phyloP scores from a whole-genome alignment of 2,888 invertebrate genomes.

The Nemotelus nigrinus region DNA sequence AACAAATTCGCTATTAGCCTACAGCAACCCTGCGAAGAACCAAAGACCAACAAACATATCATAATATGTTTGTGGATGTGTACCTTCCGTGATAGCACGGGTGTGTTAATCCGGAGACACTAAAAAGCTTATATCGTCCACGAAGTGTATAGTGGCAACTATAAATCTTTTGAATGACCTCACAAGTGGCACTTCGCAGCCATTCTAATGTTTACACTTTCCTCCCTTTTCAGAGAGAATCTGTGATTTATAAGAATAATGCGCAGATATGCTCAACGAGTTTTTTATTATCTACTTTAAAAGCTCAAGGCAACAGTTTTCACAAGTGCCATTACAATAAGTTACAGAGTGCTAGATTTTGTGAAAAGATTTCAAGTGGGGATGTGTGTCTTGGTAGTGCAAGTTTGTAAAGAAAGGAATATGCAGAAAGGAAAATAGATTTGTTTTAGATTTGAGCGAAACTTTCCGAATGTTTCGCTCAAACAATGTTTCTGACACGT shows the following conservation, averaged over 20 bases:
- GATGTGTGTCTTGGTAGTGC: no score
- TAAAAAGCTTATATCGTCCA: not conserved
- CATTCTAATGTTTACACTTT: slow-evolving; percentile 15
- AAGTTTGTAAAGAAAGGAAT: no score
- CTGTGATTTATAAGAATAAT: slow-evolving; percentile 13
- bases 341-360: not conserved
- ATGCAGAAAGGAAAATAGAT: no score
- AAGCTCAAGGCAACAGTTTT: not conserved
- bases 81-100: no score
- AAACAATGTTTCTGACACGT: no score
- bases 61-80: no score
- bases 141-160: not conserved
- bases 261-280: slow-evolving; percentile 16
- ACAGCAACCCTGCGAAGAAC: no score
- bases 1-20: no score
- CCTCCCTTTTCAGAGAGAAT: slow-evolving; percentile 1
- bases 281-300: slow-evolving; percentile 13
- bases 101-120: no score
- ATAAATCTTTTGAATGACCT: slow-evolving; percentile 18
- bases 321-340: slow-evolving; percentile 16
- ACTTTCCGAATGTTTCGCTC: no score
- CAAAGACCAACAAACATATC: no score
- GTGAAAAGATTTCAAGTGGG: not conserved
- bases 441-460: no score
- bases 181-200: slow-evolving; percentile 5